Evolutionary conservation across 1,140 invertebrate genomes (phyloP).

Genomic region (Drosophila melanica): DNA sequence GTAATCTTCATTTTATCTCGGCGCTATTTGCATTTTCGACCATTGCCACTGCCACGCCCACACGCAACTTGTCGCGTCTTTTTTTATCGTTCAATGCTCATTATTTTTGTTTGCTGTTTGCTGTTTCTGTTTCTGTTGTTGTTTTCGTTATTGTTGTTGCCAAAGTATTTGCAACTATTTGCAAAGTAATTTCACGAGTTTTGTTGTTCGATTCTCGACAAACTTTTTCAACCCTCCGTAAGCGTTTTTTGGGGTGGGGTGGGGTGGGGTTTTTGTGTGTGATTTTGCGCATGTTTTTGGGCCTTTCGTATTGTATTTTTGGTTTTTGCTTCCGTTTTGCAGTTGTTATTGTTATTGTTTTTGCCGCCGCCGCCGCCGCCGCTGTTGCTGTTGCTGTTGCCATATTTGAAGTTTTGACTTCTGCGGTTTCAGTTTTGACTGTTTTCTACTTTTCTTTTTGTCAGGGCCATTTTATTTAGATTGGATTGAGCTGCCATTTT

Average conservation of each 20-base stretch:
- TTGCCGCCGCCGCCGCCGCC: slow-evolving; percentile 41
- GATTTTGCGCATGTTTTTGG: slow-evolving; percentile 8
- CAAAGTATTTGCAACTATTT: slow-evolving; percentile 61
- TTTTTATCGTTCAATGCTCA: slow-evolving; percentile 69
- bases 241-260: no score
- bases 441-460: slow-evolving; percentile 28
- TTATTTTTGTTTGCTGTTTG: slow-evolving; percentile 46
- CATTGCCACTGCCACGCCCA: slow-evolving; percentile 42
- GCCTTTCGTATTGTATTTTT: slow-evolving; percentile 38
- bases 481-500: slow-evolving; percentile 11
- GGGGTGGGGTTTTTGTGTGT: background rate
- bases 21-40: slow-evolving; percentile 40
- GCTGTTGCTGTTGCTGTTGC: no score
- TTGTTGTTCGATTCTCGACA: slow-evolving; percentile 61
- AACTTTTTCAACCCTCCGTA: slow-evolving; percentile 38
- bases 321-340: slow-evolving; percentile 24
- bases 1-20: slow-evolving; percentile 45
- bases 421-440: slow-evolving; percentile 49
- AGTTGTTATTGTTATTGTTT: slow-evolving; percentile 62
- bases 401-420: slow-evolving; percentile 67
- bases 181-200: slow-evolving; percentile 70
- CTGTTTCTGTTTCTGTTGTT: slow-evolving; percentile 2
- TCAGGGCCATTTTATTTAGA: slow-evolving; percentile 21
- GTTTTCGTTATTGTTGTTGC: slow-evolving; percentile 30
- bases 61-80: slow-evolving; percentile 14